Evolutionary conservation across 2,797 vertebrate genomes (phyloP).

Genomic region (Antrozous pallidus): DNA sequence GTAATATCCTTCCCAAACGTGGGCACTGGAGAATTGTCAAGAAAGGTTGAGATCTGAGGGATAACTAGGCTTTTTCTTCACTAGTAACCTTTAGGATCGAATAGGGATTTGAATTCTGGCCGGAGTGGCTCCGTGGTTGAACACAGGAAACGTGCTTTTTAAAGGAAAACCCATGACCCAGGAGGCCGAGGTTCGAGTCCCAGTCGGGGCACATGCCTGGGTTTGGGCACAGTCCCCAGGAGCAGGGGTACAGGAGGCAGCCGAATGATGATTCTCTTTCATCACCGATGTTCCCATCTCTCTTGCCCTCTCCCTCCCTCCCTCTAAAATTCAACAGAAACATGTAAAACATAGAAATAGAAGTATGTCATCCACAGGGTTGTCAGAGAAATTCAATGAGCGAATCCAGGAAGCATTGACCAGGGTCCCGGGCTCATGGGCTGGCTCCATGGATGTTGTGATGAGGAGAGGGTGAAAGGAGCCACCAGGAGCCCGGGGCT

Average conservation of each 20-base stretch:
- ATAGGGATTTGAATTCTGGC: background rate
- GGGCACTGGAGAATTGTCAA: background rate
- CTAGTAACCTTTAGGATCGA: background rate
- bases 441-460: background rate
- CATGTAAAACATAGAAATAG: background rate
- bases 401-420: background rate
- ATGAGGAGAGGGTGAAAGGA: background rate
- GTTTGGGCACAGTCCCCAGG: no score
- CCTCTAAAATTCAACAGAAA: no score
- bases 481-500: fast-evolving
- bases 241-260: no score
- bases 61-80: background rate
- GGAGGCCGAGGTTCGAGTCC: no score
- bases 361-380: background rate
- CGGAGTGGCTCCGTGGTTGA: no score
- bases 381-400: background rate
- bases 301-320: no score
- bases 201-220: no score
- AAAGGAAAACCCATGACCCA: no score
- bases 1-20: background rate
- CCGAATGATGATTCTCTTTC: no score
- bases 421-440: background rate
- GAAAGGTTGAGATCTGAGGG: background rate
- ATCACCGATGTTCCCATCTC: no score
- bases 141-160: no score